Conservation (phyloP, 2,888 invertebrate genomes). For the Panopea generosa region DNA sequence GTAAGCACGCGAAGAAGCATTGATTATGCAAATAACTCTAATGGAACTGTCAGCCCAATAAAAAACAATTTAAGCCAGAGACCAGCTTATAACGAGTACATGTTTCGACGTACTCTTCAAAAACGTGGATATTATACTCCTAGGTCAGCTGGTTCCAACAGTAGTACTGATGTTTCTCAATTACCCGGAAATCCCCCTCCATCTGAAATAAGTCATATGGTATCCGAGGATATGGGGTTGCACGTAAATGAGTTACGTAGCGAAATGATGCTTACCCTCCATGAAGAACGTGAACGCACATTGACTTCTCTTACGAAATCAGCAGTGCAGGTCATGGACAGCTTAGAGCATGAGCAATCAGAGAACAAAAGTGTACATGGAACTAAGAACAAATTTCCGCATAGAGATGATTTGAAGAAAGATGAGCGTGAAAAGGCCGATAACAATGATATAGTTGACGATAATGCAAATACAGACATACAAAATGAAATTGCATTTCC, state of each 20-base stretch:
- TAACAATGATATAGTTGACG: too few species aligned
- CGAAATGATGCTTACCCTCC: slow-evolving; percentile 49
- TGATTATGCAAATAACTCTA: slow-evolving; percentile 13
- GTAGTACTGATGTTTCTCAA: slow-evolving; percentile 35
- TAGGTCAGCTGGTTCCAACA: slow-evolving; percentile 38
- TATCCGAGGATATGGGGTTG: slow-evolving; percentile 39
- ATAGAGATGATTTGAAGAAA: not conserved
- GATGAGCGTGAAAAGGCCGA: not conserved
- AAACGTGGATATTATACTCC: slow-evolving; percentile 18
- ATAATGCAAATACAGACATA: too few species aligned
- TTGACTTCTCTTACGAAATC: not conserved
- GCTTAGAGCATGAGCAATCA: too few species aligned
- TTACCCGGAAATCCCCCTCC: slow-evolving; percentile 54
- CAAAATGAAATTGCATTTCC: too few species aligned
- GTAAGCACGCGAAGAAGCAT: slow-evolving; percentile 26
- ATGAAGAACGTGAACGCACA: slow-evolving; percentile 43
- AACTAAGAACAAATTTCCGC: not conserved
- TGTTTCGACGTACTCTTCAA: not conserved
- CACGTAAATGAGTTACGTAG: slow-evolving; percentile 24
- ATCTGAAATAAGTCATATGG: slow-evolving; percentile 50
- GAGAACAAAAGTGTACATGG: not conserved
- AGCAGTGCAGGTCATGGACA: not conserved
- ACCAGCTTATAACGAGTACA: not conserved
- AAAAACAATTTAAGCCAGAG: too few species aligned
- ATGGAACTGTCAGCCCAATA: slow-evolving; percentile 29